A percentile compares a stretch with the other conserved stretches of the same genome.
Conservation (phyloP, 2,888 invertebrate species). For the Metellina segmentata region DNA sequence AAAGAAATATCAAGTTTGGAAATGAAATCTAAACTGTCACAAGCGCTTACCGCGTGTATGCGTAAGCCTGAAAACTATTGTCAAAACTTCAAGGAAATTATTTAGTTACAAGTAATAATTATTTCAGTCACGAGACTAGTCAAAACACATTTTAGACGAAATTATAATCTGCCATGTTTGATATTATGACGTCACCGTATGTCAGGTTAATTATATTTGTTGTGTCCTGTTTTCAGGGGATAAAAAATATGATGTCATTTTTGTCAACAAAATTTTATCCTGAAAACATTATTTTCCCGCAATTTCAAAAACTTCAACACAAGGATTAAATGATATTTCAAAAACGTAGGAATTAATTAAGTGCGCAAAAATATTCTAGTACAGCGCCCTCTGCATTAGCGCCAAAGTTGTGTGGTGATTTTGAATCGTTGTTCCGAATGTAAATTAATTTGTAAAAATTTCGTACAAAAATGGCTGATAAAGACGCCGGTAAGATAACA, state of each 20-base stretch:
- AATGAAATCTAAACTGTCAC: no score
- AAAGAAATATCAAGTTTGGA: no score
- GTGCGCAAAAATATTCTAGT: background rate
- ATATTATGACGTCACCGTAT: slow-evolving; percentile 54
- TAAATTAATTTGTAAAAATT: slow-evolving; percentile 12
- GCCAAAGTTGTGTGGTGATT: slow-evolving; percentile 66
- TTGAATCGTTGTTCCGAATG: background rate
- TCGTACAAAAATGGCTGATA: slow-evolving; percentile 64
- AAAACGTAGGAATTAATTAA: no score
- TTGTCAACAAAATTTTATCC: background rate
- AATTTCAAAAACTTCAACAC: no score
- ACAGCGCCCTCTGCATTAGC: slow-evolving; percentile 66
- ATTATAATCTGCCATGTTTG: slow-evolving; percentile 62
- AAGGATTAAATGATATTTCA: no score
- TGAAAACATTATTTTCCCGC: background rate
- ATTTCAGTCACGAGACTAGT: slow-evolving; percentile 44
- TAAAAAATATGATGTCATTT: background rate
- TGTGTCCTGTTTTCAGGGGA: background rate
- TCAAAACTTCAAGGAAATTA: background rate
- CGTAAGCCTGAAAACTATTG: no score
- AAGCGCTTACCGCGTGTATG: no score
- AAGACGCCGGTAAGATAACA: slow-evolving; percentile 67
- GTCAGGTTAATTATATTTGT: slow-evolving; percentile 23
- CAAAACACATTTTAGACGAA: slow-evolving; percentile 43
- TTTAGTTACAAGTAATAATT: background rate